Percentiles rank a stretch among this genome's conserved stretches.
These are phyloP conservation scores for Myzus persicae DNA, from an alignment of 1,140 invertebrate genomes.

Conservation along the genomic window DNA sequence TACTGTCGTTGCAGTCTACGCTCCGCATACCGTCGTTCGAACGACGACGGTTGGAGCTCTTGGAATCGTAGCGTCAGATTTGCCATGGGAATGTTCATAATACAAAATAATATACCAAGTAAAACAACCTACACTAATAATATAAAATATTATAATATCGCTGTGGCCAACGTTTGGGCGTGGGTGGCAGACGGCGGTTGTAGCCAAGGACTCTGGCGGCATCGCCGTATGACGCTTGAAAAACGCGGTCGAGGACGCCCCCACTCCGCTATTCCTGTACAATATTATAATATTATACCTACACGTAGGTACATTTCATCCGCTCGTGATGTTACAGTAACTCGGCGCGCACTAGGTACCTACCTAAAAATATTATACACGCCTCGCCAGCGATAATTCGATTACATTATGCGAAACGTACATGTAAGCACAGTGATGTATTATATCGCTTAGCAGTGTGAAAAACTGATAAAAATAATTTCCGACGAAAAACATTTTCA, in stretches of 20 bases:
- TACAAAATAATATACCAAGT: neutral
- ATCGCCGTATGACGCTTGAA: constrained; percentile 30
- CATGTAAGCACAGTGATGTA: neutral
- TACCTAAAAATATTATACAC: constrained; percentile 12
- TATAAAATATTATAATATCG: neutral
- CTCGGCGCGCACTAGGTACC: neutral
- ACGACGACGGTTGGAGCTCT: neutral
- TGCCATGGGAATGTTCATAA: neutral
- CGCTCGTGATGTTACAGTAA: neutral
- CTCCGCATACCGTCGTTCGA: no score
- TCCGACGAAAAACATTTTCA: neutral
- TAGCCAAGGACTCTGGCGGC: neutral
- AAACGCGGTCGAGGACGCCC: constrained; percentile 45
- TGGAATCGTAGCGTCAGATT: neutral
- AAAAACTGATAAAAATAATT: neutral
- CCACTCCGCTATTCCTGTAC: neutral
- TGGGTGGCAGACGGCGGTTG: neutral
- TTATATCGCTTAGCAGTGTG: neutral
- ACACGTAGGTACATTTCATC: constrained; percentile 14
- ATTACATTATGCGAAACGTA: neutral
- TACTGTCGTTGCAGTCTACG: no score
- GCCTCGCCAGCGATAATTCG: neutral
- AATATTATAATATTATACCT: neutral
- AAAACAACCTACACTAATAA: neutral
- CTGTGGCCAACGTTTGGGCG: constrained; percentile 22